These are phyloP conservation scores for Atlantisia rogersi DNA, from an alignment of 2,113 vertebrate genomes.

Conservation along the genomic window DNA sequence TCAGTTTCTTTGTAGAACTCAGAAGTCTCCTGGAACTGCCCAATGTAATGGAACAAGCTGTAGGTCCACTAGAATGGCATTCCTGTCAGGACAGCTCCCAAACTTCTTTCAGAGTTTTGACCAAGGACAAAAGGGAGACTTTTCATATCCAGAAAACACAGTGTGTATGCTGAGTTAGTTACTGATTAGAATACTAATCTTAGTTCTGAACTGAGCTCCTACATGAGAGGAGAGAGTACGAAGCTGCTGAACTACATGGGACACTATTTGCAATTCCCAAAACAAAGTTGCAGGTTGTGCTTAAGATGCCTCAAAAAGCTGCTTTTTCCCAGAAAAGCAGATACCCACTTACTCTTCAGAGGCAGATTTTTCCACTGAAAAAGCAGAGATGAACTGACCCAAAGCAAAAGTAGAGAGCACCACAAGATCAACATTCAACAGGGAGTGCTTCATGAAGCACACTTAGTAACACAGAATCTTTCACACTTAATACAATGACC, in stretches of 20 bases:
- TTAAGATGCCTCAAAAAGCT: background rate
- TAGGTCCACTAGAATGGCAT: background rate
- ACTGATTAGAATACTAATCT: background rate
- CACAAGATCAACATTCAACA: background rate
- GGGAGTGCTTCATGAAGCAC: fast-evolving
- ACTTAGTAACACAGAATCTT: background rate
- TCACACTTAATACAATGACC: background rate
- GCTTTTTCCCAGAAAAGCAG: background rate
- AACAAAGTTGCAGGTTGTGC: background rate
- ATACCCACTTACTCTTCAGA: background rate
- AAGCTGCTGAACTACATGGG: background rate
- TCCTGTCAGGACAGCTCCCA: background rate
- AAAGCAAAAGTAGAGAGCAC: background rate
- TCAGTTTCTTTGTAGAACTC: background rate
- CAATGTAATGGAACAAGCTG: background rate
- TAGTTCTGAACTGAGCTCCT: background rate
- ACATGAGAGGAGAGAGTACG: background rate
- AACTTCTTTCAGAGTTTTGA: background rate
- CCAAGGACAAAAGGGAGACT: background rate
- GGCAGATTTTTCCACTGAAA: background rate
- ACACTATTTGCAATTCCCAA: background rate
- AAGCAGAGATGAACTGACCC: background rate
- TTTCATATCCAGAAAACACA: background rate
- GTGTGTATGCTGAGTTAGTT: background rate
- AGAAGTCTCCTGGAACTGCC: background rate